Evolutionary conservation across 2,888 invertebrate species (phyloP).

Genomic region (Diachrysia chrysitis): DNA sequence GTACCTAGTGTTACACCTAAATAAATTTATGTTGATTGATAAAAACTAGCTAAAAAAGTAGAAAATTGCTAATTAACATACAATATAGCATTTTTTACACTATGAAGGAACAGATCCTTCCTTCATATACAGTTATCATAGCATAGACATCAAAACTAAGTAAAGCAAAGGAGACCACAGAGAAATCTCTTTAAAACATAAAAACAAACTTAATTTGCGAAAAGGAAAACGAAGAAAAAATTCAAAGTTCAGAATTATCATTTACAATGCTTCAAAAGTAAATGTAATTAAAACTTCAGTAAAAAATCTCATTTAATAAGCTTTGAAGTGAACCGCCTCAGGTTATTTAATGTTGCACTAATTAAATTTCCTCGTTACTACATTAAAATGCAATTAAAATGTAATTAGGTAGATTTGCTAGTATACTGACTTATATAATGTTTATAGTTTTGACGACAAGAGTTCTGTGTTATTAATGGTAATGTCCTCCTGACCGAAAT

Average conservation of each 20-base stretch:
- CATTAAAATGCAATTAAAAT: constrained; percentile 48
- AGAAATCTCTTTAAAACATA: not conserved
- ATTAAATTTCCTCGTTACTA: constrained; percentile 37
- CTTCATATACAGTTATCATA: not conserved
- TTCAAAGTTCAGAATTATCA: constrained; percentile 6
- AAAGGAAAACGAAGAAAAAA: not conserved
- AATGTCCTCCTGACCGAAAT: no score
- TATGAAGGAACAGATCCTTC: no score
- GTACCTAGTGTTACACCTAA: no score
- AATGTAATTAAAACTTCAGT: constrained; percentile 5
- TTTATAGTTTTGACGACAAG: not conserved
- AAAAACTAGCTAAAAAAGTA: no score
- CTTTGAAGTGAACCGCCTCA: constrained; percentile 8
- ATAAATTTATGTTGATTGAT: no score
- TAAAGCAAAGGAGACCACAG: not conserved
- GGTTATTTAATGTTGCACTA: constrained; percentile 43
- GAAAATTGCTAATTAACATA: no score
- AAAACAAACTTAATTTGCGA: not conserved
- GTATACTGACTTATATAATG: not conserved
- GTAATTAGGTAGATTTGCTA: constrained; percentile 1
- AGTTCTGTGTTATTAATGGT: not conserved
- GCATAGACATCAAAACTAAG: not conserved
- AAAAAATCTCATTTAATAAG: constrained; percentile 7
- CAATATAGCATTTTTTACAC: no score
- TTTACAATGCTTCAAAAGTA: constrained; percentile 1